Base-by-base conservation (phyloP, 1,140 invertebrate genomes). In the Helicorthomorpha holstii region DNA sequence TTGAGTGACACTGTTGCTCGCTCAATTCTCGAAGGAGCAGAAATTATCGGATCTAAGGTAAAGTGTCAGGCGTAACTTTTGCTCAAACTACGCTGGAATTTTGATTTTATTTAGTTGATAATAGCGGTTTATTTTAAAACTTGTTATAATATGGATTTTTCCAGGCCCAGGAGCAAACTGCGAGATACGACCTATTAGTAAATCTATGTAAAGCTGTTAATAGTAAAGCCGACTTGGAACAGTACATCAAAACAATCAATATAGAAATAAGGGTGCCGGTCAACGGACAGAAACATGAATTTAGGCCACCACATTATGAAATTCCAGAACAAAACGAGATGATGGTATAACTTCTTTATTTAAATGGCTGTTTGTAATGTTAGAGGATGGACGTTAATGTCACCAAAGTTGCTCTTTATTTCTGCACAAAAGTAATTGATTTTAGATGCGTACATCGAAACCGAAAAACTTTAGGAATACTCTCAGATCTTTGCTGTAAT, bases 21-120 rank as follows among this genome's bases (percentile, higher is more conserved):
- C 51, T 79, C 84, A 21, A 76, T 90, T 64, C 73, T 82, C 57
- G 80, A 85, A 65, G 82, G 81, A 57, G 80, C 83, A 52, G 81
- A 89, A 69, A 76, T 85, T 56, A 77, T 91, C 54, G 75, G 81
- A 24, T 75, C 74, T 52, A 85, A 85, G 75, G 85, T 88, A 74
- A 76, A 73, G 51, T n/a, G 7, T 46, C n/a, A 34, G 34, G 23
- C 16, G 27, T 14, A 38, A 29, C 14, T 53, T 12, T 19, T 19
- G 19, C 38, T 12, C 16, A 16, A 34, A 16, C 7, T 16, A 34
- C 29, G 44, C 44, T 10, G 21, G 25, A 22, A 46, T 7, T 7
- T 46, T 10, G 19, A 46, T 46, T 7, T 22, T 4, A 10, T 22
- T 46, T 12, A 7, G 25, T 46, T 7, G 44, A 46, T 25, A 7